Base-by-base conservation (phyloP, 2,113 vertebrate genomes). In the Peromyscus californicus region DNA sequence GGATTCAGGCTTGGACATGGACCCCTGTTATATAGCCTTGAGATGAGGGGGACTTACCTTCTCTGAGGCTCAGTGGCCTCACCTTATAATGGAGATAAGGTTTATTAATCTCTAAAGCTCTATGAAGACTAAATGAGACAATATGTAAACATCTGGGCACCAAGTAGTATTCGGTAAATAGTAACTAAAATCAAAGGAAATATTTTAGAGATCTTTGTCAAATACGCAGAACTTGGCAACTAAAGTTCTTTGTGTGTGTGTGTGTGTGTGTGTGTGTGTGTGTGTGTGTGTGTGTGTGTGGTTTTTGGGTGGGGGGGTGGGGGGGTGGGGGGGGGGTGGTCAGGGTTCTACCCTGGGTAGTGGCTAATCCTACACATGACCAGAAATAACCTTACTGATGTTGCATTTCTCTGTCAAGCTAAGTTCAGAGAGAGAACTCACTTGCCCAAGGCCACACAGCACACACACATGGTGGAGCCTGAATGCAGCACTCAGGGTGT, bases 381-480 rank as follows among this genome's bases (percentile, higher is more conserved):
- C 72, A 92, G 69, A 97, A 86, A 57, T 75, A 63, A 39, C 63
- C 84, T 79, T 94, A 61, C 12, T 74, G 63, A 91, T n/a, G 31
- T 12, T 16, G 67, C 19, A 33, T 33, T 95, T 84, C 85, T 59
- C 48, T 69, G 82, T 45, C 54, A 31, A 94, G 69, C 48, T 91
- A 87, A 80, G 48, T 39, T 95, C 78, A 88, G 94, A 96, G 87
- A n/a, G 15, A 92, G 69, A 89, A 91, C 45, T 82, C 86, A 61
- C 83, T 65, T 59, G 67, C 26, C 39, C 48, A 92, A 0, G 24
- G 75, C 63, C 74, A 91, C 72, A 42, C 15, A 76, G 94, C 29
- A 92, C 88, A 94, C 75, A 4, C 79, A 57, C 90, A 39, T 33
- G 54, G 21, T 39, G 72, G 69, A 91, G 59, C 36, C 85, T 51